Base-by-base conservation (phyloP, 2,888 invertebrate genomes). In the Tenthredo notha region DNA sequence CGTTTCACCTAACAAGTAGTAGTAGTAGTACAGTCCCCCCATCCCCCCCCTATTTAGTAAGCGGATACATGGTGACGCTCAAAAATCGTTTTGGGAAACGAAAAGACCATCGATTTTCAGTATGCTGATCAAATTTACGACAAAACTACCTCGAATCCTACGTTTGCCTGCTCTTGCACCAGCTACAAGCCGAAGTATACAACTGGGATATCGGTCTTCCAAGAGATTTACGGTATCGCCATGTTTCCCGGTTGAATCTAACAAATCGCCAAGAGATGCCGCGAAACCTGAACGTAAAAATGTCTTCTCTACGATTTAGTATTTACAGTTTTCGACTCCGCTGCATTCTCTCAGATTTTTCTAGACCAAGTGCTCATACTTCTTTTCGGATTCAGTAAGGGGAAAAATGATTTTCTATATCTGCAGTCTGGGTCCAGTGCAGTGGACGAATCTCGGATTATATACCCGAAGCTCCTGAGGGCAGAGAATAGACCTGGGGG, bases 401-500 rank as follows among this genome's bases (percentile, higher is more conserved):
- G 43, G 43, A 47, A 25, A 74, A 74, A 40, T 21, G 3, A 67
- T 67, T 67, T 6, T 15, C 33, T 67, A 33, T 67, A 67, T 74
- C 74, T 47, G 47, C 74, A 74, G 43, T 10, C 40, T 47, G 21
- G 21, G 74, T 47, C 54, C 50, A 47, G 54, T 77, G 77, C 77
- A 54, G 47, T 7, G 33, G n/a, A 77, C 77, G 50, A 54, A 74
- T 74, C 72, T 40, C 50, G 33, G 18, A 54, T 50, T 9, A 40
- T 25, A 21, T 80, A 7, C 80, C 40, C 10, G 21, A 80, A 40
- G 58, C 80, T 80, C 61, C 40, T 43, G 72, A 74, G 72, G 40
- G 21, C 43, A 74, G 72, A 74, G 40, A 25, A 74, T 74, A 21
- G 85, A 85, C 86, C 84, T 77, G 85, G 87, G 87, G 86, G 85